Evolutionary conservation across 2,888 invertebrate genomes (phyloP).

Genomic region (Eulithis testata): DNA sequence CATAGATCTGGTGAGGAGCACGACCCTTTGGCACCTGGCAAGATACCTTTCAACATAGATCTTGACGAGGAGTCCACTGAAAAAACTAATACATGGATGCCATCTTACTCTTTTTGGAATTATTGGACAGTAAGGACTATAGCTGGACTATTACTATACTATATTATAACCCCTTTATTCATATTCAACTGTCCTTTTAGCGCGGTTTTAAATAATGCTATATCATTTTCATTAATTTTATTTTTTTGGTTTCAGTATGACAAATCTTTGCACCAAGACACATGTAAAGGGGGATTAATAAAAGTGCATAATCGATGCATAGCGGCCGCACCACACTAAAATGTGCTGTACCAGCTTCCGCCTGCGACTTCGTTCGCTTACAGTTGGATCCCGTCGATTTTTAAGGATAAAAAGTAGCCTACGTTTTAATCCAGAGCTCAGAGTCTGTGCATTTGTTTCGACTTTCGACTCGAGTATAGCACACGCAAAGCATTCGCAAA

Average conservation of each 20-base stretch:
- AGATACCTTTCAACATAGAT: background rate
- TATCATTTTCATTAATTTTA: background rate
- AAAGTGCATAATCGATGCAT: slow-evolving; percentile 49
- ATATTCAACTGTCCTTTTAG: too few species aligned
- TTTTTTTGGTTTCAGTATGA: slow-evolving; percentile 52
- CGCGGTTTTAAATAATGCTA: too few species aligned
- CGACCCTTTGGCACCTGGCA: slow-evolving; percentile 1
- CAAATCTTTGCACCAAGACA: slow-evolving; percentile 47
- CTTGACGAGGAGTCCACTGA: background rate
- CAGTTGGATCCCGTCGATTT: too few species aligned
- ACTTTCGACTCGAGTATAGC: too few species aligned
- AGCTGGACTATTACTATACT: background rate
- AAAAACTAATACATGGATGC: slow-evolving; percentile 3
- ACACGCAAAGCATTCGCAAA: too few species aligned
- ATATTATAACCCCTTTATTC: too few species aligned
- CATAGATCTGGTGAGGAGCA: slow-evolving; percentile 17
- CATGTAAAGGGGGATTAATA: slow-evolving; percentile 43
- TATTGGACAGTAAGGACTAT: slow-evolving; percentile 59
- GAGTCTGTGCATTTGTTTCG: too few species aligned
- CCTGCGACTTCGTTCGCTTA: too few species aligned
- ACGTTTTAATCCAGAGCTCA: too few species aligned
- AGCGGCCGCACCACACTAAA: slow-evolving; percentile 38
- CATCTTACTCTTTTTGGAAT: slow-evolving; percentile 52
- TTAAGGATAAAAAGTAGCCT: too few species aligned
- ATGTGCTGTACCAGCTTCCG: background rate